phyloP scores from a whole-genome alignment of 2,888 invertebrate genomes.

The Macrophya alboannulata region DNA sequence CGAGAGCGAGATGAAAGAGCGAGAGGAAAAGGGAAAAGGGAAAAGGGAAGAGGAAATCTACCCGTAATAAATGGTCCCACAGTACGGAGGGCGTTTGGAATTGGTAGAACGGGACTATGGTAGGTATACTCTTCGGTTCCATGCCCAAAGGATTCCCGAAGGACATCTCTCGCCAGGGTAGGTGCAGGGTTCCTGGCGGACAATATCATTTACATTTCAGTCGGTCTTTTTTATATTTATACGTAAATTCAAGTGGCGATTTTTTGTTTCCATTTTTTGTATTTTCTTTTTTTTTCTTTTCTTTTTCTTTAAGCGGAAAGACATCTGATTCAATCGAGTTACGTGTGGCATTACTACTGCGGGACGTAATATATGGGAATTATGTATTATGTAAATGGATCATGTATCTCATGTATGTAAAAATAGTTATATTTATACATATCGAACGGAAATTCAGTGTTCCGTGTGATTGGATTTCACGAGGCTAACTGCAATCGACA shows the following conservation, averaged over 20 bases:
- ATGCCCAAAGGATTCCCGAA: slow-evolving; percentile 33
- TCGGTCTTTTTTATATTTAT: slow-evolving; percentile 1
- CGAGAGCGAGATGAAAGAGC: background rate
- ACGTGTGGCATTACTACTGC: background rate
- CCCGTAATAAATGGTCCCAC: slow-evolving; percentile 46
- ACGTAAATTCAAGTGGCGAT: background rate
- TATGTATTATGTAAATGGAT: background rate
- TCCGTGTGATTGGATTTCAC: slow-evolving; percentile 7
- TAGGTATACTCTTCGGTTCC: slow-evolving; percentile 30
- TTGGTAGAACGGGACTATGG: slow-evolving; percentile 11
- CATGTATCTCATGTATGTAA: background rate
- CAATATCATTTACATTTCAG: slow-evolving; percentile 38
- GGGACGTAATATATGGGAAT: background rate
- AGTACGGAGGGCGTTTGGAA: slow-evolving; percentile 36
- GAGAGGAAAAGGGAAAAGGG: background rate
- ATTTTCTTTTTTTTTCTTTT: too few relatives aligned
- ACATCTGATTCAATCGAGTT: background rate
- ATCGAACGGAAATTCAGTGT: slow-evolving; percentile 21
- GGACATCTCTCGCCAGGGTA: slow-evolving; percentile 1
- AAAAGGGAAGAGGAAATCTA: slow-evolving; percentile 7
- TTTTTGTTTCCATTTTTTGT: background rate
- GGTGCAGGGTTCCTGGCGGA: slow-evolving; percentile 1
- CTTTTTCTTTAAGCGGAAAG: too few relatives aligned
- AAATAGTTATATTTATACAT: background rate
- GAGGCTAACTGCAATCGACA: slow-evolving; percentile 38